A percentile compares a stretch with the other conserved stretches of the same genome.
Evolutionary conservation across 92 coral and sea anemone species (phyloP).

Genomic region (Siderastrea siderea): DNA sequence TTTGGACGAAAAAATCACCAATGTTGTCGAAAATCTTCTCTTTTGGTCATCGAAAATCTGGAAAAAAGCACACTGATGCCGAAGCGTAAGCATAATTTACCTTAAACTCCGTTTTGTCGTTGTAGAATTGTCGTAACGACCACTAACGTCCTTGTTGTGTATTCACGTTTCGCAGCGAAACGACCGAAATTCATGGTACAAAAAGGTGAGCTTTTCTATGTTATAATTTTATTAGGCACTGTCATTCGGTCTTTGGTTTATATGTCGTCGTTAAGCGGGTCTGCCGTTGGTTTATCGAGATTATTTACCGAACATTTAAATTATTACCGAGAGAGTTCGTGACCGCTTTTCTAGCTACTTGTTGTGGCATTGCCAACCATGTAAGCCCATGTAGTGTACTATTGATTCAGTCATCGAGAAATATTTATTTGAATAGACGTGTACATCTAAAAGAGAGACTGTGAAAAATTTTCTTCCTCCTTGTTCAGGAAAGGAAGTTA

Average conservation of each 20-base stretch:
- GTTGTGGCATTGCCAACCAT: background rate
- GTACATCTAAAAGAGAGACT: background rate
- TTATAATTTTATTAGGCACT: background rate
- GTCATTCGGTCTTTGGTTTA: background rate
- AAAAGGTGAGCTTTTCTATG: conserved; percentile 3
- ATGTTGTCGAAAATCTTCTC: conserved; percentile 97
- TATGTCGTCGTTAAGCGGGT: background rate
- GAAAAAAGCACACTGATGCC: conserved; percentile 74
- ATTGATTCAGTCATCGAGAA: background rate
- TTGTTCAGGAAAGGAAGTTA: background rate
- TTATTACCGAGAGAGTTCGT: background rate
- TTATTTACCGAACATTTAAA: background rate
- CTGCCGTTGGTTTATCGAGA: background rate
- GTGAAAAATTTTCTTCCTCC: background rate
- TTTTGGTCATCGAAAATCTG: conserved; percentile 83
- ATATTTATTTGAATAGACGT: background rate
- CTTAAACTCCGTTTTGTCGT: background rate
- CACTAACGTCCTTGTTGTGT: conserved; percentile 19
- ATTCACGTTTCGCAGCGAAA: conserved; percentile 32
- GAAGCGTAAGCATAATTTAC: conserved; percentile 65
- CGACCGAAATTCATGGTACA: conserved; percentile 21
- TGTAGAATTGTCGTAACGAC: conserved; percentile 1
- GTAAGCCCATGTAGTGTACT: no score
- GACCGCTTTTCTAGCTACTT: background rate
- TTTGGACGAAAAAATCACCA: conserved; percentile 11